Percentiles rank a stretch among this genome's conserved stretches.
Evolutionary conservation across 2,797 vertebrate species (phyloP).

Genomic region (Pelochelys cantorii): DNA sequence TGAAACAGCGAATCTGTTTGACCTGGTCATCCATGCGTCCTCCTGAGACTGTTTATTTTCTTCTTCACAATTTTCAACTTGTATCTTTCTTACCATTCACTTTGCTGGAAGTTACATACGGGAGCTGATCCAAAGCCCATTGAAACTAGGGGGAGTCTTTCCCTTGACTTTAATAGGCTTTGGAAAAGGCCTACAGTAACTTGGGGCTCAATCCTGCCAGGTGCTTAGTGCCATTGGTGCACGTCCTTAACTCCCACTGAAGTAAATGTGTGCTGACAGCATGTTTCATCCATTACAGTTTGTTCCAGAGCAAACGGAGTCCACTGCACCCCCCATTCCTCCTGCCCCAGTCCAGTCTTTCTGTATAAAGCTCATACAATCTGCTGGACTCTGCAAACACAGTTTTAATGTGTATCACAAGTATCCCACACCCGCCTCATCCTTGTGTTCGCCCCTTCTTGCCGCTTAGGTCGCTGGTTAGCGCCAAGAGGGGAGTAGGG

Average conservation of each 20-base stretch:
- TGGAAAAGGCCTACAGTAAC: neutral
- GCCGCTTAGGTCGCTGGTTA: too few species aligned
- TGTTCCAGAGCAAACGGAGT: too few species aligned
- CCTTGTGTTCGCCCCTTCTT: too few species aligned
- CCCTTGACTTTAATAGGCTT: neutral
- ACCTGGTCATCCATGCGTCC: neutral
- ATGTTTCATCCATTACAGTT: neutral
- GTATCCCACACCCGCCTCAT: too few species aligned
- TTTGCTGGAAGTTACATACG: neutral
- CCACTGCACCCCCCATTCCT: too few species aligned
- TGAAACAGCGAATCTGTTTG: neutral
- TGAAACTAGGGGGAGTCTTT: neutral
- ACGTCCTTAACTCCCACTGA: neutral
- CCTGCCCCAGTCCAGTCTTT: too few species aligned
- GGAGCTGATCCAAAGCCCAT: neutral
- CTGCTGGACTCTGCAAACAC: too few species aligned
- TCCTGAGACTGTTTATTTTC: neutral
- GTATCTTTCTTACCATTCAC: neutral
- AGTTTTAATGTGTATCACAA: too few species aligned
- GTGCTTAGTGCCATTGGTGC: neutral
- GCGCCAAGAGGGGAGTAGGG: too few species aligned
- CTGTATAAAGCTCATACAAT: too few species aligned
- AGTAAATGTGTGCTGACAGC: neutral
- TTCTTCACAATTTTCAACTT: neutral
- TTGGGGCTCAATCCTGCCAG: neutral